These are phyloP conservation scores for Xylota sylvarum DNA, from an alignment of 2,888 invertebrate genomes.

Conservation along the genomic window DNA sequence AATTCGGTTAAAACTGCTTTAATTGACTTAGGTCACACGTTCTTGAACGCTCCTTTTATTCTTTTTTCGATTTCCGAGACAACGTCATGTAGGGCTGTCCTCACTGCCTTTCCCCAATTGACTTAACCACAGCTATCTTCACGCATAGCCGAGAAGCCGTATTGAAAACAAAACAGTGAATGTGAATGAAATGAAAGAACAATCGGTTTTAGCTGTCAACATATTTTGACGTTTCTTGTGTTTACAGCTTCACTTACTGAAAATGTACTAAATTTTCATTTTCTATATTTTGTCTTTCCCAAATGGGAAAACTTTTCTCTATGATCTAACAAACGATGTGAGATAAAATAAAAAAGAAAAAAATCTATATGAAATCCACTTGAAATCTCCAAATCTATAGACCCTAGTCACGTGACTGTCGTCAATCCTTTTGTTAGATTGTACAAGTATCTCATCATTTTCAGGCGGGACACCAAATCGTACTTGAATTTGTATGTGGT, in stretches of 20 bases:
- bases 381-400: constrained; percentile 47
- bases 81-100: too few relatives aligned
- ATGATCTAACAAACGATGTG: constrained; percentile 52
- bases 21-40: too few relatives aligned
- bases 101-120: too few relatives aligned
- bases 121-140: too few relatives aligned
- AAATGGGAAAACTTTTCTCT: constrained; percentile 35
- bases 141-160: too few relatives aligned
- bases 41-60: too few relatives aligned
- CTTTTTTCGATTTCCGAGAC: too few relatives aligned
- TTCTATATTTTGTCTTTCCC: constrained; percentile 2
- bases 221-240: too few relatives aligned
- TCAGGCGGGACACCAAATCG: constrained; percentile 47
- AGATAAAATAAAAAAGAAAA: constrained; percentile 39
- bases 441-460: constrained; percentile 68
- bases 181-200: too few relatives aligned
- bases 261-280: background rate
- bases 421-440: constrained; percentile 69
- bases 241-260: background rate
- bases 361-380: constrained; percentile 47
- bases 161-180: too few relatives aligned
- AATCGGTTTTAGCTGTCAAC: too few relatives aligned
- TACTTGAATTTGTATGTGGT: constrained; percentile 61
- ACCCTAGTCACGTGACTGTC: constrained; percentile 73
- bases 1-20: too few relatives aligned